A percentile compares a stretch with the other conserved stretches of the same genome.
These are phyloP conservation scores for Leptopilina drosophilae DNA, from an alignment of 2,888 invertebrate species.

Conservation along the genomic window DNA sequence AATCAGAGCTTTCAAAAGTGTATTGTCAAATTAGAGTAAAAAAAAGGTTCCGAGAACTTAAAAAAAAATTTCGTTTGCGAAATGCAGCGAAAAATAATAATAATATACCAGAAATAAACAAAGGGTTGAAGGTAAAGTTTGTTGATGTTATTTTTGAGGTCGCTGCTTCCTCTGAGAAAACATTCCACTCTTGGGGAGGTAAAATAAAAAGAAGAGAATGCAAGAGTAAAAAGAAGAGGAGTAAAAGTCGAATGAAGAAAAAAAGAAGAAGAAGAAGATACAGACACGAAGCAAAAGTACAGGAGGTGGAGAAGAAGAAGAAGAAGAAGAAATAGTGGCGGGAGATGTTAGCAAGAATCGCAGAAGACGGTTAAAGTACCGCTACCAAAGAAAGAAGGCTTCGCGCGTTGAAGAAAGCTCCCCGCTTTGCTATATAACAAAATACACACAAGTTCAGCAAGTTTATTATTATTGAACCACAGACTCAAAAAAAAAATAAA, in stretches of 20 bases:
- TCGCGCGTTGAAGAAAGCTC: constrained; percentile 29
- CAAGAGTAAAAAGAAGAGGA: constrained; percentile 25
- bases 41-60: too few relatives aligned
- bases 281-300: constrained; percentile 39
- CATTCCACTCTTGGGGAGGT: constrained; percentile 44
- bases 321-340: constrained; percentile 37
- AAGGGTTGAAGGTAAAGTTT: constrained; percentile 14
- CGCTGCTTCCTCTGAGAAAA: not conserved
- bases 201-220: constrained; percentile 35
- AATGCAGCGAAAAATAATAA: too few relatives aligned
- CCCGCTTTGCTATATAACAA: not conserved
- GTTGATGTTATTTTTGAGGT: constrained; percentile 22
- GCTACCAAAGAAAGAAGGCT: constrained; percentile 56
- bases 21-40: too few relatives aligned
- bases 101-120: constrained; percentile 6
- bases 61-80: too few relatives aligned
- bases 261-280: not conserved
- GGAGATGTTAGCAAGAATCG: constrained; percentile 44
- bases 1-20: too few relatives aligned
- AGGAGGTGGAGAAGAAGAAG: constrained; percentile 35
- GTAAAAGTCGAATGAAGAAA: not conserved
- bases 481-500: not conserved
- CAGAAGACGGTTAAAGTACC: constrained; percentile 69
- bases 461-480: too few relatives aligned
- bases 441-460: not conserved